Base-by-base conservation (phyloP, 2,797 vertebrate genomes). In the Percopsis omiscomaycus region DNA sequence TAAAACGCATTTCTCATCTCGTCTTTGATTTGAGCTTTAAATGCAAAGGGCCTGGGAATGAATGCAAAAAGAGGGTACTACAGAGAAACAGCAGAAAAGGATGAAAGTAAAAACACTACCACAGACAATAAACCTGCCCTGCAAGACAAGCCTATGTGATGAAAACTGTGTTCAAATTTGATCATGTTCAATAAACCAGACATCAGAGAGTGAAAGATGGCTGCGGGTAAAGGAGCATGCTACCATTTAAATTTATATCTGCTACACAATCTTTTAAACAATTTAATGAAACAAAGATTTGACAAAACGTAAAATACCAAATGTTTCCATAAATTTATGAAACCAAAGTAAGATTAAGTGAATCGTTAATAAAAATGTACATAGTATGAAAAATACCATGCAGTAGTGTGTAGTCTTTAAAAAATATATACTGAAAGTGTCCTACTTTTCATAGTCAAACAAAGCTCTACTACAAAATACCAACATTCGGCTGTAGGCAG, bases 1-100 rank as follows among this genome's bases (percentile, higher is more conserved):
- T 60, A 71, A 55, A 59, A 27, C 52, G 5, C 37, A 47, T 37
- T 61, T 65, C 52, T 55, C 64, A 29, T 73, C 53, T n/a, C 13
- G 52, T 32, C 75, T 81, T 84, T 77, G 62, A 81, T 77, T 76
- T 63, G 3, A 58, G 55, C 53, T 42, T 59, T 13, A 51, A 66
- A 76, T n/a, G 37, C 32, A 65, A 59, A 68, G 44, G 28, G 45
- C 11, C 3, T 0, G 49, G 5, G 22, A 53, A 4, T 37, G n/a
- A 58, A 55, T 46, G 53, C 49, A 62, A 30, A 9, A 57, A 59
- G 2, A 27, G 3, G 55, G 22, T 1, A 3, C 5, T 12, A 48
- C 46, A n/a, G 71, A 42, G 62, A 8, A 70, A 57, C 32, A 66
- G 30, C 50, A 55, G 60, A 57, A 59, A 13, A 61, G 15, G 3